Conservation (phyloP, 1,140 invertebrate genomes). For the Mizuhopecten yessoensis region DNA sequence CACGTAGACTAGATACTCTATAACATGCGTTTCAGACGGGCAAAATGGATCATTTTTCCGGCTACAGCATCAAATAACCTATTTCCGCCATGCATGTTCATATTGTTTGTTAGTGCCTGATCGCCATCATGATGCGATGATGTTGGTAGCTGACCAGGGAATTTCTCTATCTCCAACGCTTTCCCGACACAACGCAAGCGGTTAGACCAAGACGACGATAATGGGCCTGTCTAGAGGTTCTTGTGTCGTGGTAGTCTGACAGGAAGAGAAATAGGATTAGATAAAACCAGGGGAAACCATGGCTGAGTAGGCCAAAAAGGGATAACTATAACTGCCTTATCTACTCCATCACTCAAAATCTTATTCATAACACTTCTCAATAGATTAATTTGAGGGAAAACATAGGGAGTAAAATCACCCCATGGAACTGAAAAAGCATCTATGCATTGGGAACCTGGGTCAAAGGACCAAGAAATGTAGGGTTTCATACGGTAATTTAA, state of each 20-base stretch:
- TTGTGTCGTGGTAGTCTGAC: not conserved
- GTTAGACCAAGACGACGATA: not conserved
- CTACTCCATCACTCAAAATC: not conserved
- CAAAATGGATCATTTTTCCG: not conserved
- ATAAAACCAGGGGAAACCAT: slow-evolving; percentile 41
- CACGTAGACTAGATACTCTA: not conserved
- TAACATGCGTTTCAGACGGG: not conserved
- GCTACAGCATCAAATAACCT: slow-evolving; percentile 14
- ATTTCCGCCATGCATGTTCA: slow-evolving; percentile 7
- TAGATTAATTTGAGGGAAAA: too few species aligned
- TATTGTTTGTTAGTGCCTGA: not conserved
- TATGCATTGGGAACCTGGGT: too few species aligned
- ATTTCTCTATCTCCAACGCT: not conserved
- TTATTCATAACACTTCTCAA: too few species aligned
- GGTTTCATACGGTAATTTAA: too few species aligned
- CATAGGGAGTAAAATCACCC: too few species aligned
- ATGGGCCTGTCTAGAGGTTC: not conserved
- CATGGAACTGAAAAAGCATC: too few species aligned
- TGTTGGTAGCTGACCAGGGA: not conserved
- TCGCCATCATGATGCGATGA: slow-evolving; percentile 5
- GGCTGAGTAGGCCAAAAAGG: slow-evolving; percentile 3
- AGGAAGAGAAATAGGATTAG: not conserved
- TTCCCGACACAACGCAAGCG: slow-evolving; percentile 37
- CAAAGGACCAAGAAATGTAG: too few species aligned
- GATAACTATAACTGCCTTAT: not conserved